A percentile compares a stretch with the other conserved stretches of the same genome.
Conservation (phyloP, 2,797 vertebrate genomes). For the Acanthurus tractus region DNA sequence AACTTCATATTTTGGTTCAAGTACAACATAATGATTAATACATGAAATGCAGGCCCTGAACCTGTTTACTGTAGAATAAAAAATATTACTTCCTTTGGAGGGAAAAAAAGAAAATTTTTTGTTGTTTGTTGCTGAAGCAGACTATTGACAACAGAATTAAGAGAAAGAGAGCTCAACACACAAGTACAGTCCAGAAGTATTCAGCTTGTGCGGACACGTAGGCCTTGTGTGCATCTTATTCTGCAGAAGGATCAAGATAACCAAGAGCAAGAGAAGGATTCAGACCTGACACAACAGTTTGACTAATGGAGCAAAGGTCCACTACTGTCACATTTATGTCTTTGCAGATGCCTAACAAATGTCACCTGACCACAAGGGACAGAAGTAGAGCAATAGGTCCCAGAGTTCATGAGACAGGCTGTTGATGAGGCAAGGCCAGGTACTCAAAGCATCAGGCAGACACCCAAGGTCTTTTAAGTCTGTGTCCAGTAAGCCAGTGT, state of each 20-base stretch:
- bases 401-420: neutral
- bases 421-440: constrained; percentile 4
- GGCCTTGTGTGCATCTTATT: constrained; percentile 7
- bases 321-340: neutral
- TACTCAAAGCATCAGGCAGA: neutral
- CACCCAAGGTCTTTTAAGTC: constrained; percentile 1
- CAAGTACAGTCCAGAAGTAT: neutral
- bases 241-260: constrained; percentile 2
- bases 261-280: constrained; percentile 3
- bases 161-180: neutral
- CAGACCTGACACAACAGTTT: neutral
- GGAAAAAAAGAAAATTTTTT: neutral
- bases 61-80: too few relatives aligned
- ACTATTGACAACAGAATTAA: neutral
- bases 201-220: constrained; percentile 5
- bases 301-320: neutral
- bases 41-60: neutral
- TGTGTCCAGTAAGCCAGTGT: neutral
- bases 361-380: neutral
- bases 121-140: neutral
- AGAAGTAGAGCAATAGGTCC: neutral
- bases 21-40: constrained; percentile 4
- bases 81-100: too few relatives aligned
- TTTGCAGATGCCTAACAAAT: neutral
- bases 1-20: neutral